Percentiles rank a stretch among this genome's conserved stretches.
phyloP scores from a whole-genome alignment of 92 coral and sea anemone genomes.

The Palythoa grandiflora region DNA sequence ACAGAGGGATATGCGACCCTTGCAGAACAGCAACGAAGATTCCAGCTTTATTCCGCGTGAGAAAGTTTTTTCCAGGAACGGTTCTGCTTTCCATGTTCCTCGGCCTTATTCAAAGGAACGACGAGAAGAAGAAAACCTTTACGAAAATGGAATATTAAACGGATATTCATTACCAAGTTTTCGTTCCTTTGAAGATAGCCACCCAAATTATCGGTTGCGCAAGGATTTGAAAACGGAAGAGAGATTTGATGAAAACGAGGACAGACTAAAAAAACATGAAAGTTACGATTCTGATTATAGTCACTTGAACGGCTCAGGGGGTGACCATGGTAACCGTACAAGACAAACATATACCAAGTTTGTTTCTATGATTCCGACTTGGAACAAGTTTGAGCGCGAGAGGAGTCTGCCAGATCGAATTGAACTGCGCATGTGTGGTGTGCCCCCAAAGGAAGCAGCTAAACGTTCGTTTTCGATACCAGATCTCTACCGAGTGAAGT shows the following conservation, averaged over 20 bases:
- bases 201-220: not conserved
- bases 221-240: conserved; percentile 13
- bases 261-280: not conserved
- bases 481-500: conserved; percentile 77
- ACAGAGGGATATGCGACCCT: not conserved
- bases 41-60: not conserved
- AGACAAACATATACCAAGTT: conserved; percentile 71
- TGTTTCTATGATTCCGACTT: conserved; percentile 74
- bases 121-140: not conserved
- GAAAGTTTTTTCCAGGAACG: not conserved
- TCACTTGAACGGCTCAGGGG: conserved; percentile 12
- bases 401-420: conserved; percentile 86
- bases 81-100: conserved; percentile 33
- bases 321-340: conserved; percentile 3
- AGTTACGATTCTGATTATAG: conserved; percentile 9
- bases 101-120: not conserved
- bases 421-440: conserved; percentile 86
- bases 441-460: conserved; percentile 33
- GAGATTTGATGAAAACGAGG: not conserved
- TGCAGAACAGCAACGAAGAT: conserved; percentile 3
- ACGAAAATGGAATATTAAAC: not conserved
- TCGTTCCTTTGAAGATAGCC: not conserved
- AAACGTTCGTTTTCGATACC: conserved; percentile 80
- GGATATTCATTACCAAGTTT: not conserved
- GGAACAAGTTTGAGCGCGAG: conserved; percentile 54